Conservation (phyloP, 2,113 vertebrate genomes). For the Raja brachyura region DNA sequence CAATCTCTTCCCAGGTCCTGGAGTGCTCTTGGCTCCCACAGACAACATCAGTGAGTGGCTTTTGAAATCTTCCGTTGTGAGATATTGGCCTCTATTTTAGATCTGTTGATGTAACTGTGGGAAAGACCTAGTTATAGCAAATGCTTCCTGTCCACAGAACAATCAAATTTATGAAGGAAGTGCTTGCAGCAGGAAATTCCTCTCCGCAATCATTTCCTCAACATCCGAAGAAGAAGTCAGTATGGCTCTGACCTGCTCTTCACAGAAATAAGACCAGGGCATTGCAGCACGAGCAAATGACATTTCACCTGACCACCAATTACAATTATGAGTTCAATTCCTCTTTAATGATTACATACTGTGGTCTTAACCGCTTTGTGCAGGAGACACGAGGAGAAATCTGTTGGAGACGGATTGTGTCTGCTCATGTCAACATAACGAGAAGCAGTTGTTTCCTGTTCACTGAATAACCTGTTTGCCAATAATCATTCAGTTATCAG, state of each 20-base stretch:
- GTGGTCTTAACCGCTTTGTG: slow-evolving; percentile 27
- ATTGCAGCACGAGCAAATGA: slow-evolving; percentile 26
- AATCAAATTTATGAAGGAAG: slow-evolving; percentile 37
- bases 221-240: slow-evolving; percentile 34
- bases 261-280: slow-evolving; percentile 15
- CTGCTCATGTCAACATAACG: slow-evolving; percentile 38
- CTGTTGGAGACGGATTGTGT: slow-evolving; percentile 35
- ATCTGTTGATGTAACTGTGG: slow-evolving; percentile 17
- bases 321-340: slow-evolving; percentile 33
- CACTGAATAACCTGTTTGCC: slow-evolving; percentile 38
- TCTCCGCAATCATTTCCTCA: slow-evolving; percentile 35
- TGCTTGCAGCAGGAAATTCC: slow-evolving; percentile 33
- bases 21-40: background rate
- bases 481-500: slow-evolving; percentile 38
- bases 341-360: slow-evolving; percentile 28
- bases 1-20: background rate
- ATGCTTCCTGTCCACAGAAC: slow-evolving; percentile 22
- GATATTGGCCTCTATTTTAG: slow-evolving; percentile 14
- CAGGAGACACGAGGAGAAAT: slow-evolving; percentile 30
- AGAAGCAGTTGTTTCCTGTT: slow-evolving; percentile 39
- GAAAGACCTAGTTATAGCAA: slow-evolving; percentile 36
- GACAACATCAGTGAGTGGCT: background rate
- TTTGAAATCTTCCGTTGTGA: background rate
- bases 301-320: slow-evolving; percentile 32
- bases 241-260: slow-evolving; percentile 33